Evolutionary conservation across 2,888 invertebrate species (phyloP), one percentile per base, ranked within the genome.

Genomic region (Serrognathus titanus): DNA sequence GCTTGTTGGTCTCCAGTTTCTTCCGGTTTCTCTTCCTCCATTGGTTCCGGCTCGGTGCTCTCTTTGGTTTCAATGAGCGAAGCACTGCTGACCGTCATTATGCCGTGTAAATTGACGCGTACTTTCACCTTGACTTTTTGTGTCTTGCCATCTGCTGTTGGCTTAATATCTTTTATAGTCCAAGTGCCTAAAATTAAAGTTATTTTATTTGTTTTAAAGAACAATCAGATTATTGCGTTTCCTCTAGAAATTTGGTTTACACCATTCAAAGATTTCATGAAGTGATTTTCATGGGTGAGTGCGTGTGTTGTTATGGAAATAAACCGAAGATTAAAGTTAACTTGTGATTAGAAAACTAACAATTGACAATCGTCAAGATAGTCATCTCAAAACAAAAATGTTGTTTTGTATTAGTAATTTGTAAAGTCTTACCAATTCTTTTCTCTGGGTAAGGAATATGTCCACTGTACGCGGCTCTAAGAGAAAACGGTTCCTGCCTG

Each of bases 111-210:
- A 80, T 97, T 97, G 53, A 99, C 84, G 67, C 97, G 85, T 5
- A 95, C 94, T 81, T 97, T 98, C 3, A 99, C 89, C 79, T 97
- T 97, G 1, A 98, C 90, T 78, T 96, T 97, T 62, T 94, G 90
- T n/a, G 90, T 86, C 70, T 94, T 94, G 35, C 96, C 96, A 61
- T 92, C 92, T 0, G 90, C 78, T 31, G 88, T 90, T 3, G 97
- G 92, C 67, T 89, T 88, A 4, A 98, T 85, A 71, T 93, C 91
- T 70, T 86, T 87, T 58, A 94, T 86, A 48, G 83, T 79, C 85
- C 90, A 94, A 57, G 84, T 82, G 63, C 89, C 90, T 89, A 53
- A 37, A 41, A 46, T 10, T 7, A 1, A 24, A 43, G n/a, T 12
- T 13, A n/a, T 39, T 54, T 53, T 7, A 36, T 39, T 13, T 11